Evolutionary conservation across 2,113 vertebrate genomes (phyloP).

Genomic region (Nibea albiflora): DNA sequence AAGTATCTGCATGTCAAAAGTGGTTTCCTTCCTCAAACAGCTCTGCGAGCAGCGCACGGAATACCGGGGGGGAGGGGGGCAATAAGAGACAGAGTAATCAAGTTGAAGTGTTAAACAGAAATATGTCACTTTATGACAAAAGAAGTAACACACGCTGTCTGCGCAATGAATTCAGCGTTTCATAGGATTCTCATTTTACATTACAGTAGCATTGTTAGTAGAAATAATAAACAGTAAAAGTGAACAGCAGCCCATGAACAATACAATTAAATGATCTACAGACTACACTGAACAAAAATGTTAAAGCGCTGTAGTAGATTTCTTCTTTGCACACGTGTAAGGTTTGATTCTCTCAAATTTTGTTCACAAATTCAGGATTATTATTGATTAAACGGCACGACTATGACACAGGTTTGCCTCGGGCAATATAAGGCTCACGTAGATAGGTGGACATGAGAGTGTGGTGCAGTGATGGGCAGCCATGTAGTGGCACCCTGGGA

Average conservation of each 20-base stretch:
- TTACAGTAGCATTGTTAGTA: background rate
- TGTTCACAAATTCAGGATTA: too few species aligned
- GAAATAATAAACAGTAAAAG: background rate
- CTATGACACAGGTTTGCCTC: too few species aligned
- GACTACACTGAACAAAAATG: too few species aligned
- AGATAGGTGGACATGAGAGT: too few species aligned
- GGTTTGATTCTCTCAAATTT: too few species aligned
- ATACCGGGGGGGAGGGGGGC: background rate
- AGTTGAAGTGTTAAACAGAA: background rate
- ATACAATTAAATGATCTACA: background rate
- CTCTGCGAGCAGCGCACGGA: background rate
- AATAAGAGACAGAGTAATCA: background rate
- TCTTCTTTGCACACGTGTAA: too few species aligned
- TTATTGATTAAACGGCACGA: too few species aligned
- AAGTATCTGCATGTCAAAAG: background rate
- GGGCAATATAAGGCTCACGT: too few species aligned
- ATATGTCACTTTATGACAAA: background rate
- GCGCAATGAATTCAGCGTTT: background rate
- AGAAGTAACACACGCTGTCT: background rate
- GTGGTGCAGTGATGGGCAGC: too few species aligned
- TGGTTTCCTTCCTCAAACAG: background rate
- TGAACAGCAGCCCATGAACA: background rate
- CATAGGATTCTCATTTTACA: background rate
- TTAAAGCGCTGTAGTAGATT: too few species aligned
- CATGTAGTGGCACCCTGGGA: too few species aligned